Percentiles rank a stretch among this genome's conserved stretches.
Conservation (phyloP, 2,113 vertebrate species). For the Theristicus caerulescens region DNA sequence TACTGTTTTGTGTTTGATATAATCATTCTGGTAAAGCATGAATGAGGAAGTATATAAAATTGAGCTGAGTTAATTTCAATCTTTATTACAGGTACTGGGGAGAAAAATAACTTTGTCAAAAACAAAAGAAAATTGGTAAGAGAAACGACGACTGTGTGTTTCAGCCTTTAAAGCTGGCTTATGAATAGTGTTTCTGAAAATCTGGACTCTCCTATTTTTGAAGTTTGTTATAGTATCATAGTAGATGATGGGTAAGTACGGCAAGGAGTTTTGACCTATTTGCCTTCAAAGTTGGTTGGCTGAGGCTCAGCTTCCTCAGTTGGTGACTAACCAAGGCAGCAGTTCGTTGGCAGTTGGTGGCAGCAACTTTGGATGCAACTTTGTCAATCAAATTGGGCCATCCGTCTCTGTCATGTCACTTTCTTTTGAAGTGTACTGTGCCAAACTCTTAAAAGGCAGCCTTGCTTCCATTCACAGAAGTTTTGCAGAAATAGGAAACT, state of each 20-base stretch:
- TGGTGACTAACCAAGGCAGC: neutral
- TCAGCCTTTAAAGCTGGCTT: neutral
- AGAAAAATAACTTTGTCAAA: neutral
- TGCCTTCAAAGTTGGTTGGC: neutral
- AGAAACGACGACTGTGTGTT: neutral
- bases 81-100: neutral
- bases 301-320: neutral
- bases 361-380: neutral
- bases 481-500: neutral
- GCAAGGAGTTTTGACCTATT: neutral
- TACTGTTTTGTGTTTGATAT: neutral
- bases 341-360: neutral
- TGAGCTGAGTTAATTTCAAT: constrained; percentile 6
- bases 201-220: neutral
- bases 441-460: neutral
- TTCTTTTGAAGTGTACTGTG: neutral
- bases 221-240: neutral
- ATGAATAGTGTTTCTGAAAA: neutral
- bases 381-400: neutral
- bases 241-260: neutral
- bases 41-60: neutral
- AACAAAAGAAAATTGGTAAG: neutral
- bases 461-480: neutral
- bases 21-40: neutral
- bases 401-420: neutral